phyloP scores from a whole-genome alignment of 2,797 vertebrate genomes.

The Urocyon cinereoargenteus region DNA sequence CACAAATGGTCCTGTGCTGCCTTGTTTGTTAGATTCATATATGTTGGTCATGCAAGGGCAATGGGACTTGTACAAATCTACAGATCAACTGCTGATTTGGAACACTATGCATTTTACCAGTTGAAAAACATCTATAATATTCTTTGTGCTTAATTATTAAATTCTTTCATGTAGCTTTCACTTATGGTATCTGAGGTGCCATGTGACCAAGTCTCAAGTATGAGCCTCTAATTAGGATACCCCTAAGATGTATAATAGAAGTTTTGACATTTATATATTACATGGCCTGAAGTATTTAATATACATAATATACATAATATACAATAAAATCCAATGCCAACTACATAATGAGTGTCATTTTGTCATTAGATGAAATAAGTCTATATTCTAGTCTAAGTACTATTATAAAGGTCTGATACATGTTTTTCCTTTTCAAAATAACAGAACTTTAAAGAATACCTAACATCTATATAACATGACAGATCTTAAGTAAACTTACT shows the following conservation, averaged over 20 bases:
- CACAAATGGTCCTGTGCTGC: not conserved
- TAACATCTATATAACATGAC: not conserved
- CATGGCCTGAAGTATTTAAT: not conserved
- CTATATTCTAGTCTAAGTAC: not conserved
- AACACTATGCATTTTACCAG: not conserved
- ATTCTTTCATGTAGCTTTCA: constrained; percentile 17
- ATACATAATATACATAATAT: too few species aligned
- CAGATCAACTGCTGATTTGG: not conserved
- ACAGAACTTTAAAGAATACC: not conserved
- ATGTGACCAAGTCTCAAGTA: not conserved
- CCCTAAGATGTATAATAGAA: not conserved
- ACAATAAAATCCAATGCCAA: not conserved
- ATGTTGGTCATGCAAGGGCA: not conserved
- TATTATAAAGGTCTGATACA: not conserved
- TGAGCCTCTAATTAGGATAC: not conserved
- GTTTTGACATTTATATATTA: constrained; percentile 4
- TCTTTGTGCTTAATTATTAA: not conserved
- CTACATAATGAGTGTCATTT: not conserved
- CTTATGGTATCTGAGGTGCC: not conserved
- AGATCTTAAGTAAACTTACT: not conserved
- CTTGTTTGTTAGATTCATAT: not conserved
- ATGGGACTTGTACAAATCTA: not conserved
- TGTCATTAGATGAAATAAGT: not conserved
- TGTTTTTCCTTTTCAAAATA: not conserved
- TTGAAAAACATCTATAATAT: constrained; percentile 19